Conservation (phyloP, 2,888 invertebrate genomes). For the Calameuta pallipes region DNA sequence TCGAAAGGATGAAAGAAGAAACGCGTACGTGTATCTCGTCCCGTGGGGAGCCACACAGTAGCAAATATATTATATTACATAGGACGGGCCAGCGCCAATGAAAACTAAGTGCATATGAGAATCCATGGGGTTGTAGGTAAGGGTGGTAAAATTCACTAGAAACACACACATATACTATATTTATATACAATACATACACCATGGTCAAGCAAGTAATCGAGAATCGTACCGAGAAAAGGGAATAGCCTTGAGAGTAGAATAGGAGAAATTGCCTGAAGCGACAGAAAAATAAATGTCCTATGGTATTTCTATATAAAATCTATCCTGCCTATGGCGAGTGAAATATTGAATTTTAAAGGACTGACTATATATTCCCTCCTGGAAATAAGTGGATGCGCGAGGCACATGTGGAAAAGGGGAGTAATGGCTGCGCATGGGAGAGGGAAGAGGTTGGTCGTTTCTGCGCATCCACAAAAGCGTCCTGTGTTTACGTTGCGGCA, state of each 20-base stretch:
- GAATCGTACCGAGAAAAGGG: conserved; percentile 20
- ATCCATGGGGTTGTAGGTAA: conserved; percentile 55
- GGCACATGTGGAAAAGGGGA: neutral
- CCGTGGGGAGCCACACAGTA: conserved; percentile 60
- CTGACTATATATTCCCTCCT: conserved; percentile 14
- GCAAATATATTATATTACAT: conserved; percentile 64
- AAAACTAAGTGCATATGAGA: conserved; percentile 66
- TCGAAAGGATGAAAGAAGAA: conserved; percentile 41
- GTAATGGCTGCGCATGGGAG: conserved; percentile 11
- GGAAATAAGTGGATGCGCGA: neutral
- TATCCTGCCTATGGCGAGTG: neutral
- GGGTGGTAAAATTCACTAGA: conserved; percentile 8
- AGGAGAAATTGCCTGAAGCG: neutral
- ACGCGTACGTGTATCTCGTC: conserved; percentile 45
- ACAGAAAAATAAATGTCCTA: neutral
- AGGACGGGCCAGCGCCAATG: conserved; percentile 59
- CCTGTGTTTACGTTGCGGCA: conserved; percentile 21
- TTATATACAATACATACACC: neutral
- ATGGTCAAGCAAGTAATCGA: conserved; percentile 13
- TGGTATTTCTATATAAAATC: neutral
- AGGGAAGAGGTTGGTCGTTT: conserved; percentile 14
- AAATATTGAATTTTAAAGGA: conserved; percentile 21
- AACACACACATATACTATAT: neutral
- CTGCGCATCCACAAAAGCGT: conserved; percentile 36
- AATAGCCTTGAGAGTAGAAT: neutral